Base-by-base conservation (phyloP, 2,888 invertebrate genomes). In the Camponotus fellah region DNA sequence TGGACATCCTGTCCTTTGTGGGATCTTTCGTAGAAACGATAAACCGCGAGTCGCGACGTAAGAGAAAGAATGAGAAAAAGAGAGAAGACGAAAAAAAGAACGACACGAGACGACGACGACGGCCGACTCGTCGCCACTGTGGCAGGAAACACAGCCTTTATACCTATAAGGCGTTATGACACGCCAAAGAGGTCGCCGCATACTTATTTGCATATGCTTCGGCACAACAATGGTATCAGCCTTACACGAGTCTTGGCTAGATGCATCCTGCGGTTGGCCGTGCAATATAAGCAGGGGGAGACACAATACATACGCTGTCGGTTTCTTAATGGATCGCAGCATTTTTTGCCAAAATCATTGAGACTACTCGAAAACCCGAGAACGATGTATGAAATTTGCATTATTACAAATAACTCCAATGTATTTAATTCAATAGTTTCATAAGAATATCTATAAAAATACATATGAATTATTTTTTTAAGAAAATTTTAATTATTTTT, bases 141-240 rank as follows among this genome's bases (percentile, higher is more conserved):
- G 85, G 86, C 87, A 91, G 91, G 87, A 91, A 91, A 92, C 86
- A 89, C 85, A 80, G 86, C 86, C 85, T 85, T 87, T 85, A 79
- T 91, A 88, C 92, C 92, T 92, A 92, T 92, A 92, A 91, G 92
- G 92, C 91, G 91, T 92, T 92, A 92, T 91, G 92, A 91, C 91
- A 85, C 89, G 87, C 85, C 90, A 86, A 87, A 87, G 91, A 89
- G 89, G 87, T 82, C 86, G 85, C 87, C 85, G 89, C 71, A 79
- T 72, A 87, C 88, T 91, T 91, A 91, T 93, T 92, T 92, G 92
- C 93, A 93, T 93, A 88, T 89, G 85, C 87, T 87, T 86, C 86
- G 77, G 82, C 87, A 90, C 90, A 87, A 93, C 92, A 92, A 92
- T 93, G 88, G 91, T 92, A 91, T 91, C 90, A 88, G 85, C 66